Evolutionary conservation across 2,888 invertebrate species (phyloP), one percentile per base, ranked within the genome.

Genomic region (Amblyteles armatorius): DNA sequence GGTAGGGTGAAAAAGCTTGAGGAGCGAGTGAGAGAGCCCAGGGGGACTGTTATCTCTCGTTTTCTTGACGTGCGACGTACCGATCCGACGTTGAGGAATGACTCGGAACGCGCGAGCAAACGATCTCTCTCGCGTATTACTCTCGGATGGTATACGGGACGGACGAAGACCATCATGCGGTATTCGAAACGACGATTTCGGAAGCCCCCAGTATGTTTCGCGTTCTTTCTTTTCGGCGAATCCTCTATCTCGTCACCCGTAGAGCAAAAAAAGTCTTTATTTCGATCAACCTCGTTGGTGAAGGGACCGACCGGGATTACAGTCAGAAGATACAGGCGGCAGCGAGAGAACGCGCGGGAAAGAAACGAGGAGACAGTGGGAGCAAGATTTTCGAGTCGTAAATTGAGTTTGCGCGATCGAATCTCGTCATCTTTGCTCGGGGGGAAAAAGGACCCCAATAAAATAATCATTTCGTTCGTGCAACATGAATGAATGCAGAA

Each of bases 31-130:
- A 65, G 68, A 73, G 73, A 50, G 29, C n/a, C 33, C 5, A 50
- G 33, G 16, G 11, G 60, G 63, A 65, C 85, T 82, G 85, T 85
- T 86, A 86, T 79, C 84, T 88, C 87, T 82, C 87, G 87, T 88
- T 89, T 86, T 87, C 89, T 84, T 85, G 81, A 87, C 86, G 88
- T 69, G 84, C 87, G 85, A 86, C 88, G 88, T 88, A 88, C 90
- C 90, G 87, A 88, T 89, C 87, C 88, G 90, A 91, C 90, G 88
- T 90, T 89, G 91, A 90, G 85, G 86, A 91, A 91, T 90, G 91
- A 83, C 90, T 82, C 36, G 77, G 77, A 79, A 77, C 79, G 85
- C 76, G 68, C 79, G 79, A 77, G 85, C 82, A 68, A 85, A 80
- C 85, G 76, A 72, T 79, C 69, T 52, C 60, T 65, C 72, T 65